Base-by-base conservation (phyloP, 37 sponge, comb jelly and placozoan genomes). In the Cliona cf. orientalis region DNA sequence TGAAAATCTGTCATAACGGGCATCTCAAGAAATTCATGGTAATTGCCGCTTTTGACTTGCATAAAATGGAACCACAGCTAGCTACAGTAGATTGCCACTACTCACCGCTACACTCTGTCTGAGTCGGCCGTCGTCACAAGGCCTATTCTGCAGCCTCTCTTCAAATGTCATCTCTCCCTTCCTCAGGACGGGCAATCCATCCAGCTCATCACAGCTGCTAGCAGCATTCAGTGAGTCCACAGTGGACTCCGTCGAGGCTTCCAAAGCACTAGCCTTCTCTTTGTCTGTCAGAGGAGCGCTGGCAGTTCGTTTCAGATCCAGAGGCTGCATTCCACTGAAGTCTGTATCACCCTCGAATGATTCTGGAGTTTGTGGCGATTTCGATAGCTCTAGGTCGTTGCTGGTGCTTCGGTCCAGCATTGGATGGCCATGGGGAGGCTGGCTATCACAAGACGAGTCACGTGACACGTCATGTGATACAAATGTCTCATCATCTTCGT, bases 211-310 rank as follows among this genome's bases (percentile, higher is more conserved):
- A 67, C 14, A 9, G 53, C 14, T 14, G 53, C 9, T 49, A 49
- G 39, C 17, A 37, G 33, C 33, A 33, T 32, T 39, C 6, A 5
- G 5, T 2, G 73, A 49, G 55, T 3, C n/a, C 55, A 49, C 33
- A 43, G 31, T 33, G 21, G 35, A 28, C 33, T 72, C 73, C 33
- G 32, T 26, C 9, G 49, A 53, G 1, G 46, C 34, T 9, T 49
- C 73, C 45, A 72, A 28, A 1, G 1, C 56, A 2, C 14, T 56
- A 14, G 35, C 57, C 56, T 72, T 49, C 60, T 75, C 76, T 5
- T 42, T 58, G 40, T 56, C 59, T 23, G 61, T 39, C 40, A 75
- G 59, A 75, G 76, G 76, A 58, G 42, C 76, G 33, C 76, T 75
- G 42, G 76, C 58, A 0, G 76, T 75, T 43, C 76, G 25, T 4